Conservation (phyloP, 2,888 invertebrate genomes). For the Protodeltote pygarga region DNA sequence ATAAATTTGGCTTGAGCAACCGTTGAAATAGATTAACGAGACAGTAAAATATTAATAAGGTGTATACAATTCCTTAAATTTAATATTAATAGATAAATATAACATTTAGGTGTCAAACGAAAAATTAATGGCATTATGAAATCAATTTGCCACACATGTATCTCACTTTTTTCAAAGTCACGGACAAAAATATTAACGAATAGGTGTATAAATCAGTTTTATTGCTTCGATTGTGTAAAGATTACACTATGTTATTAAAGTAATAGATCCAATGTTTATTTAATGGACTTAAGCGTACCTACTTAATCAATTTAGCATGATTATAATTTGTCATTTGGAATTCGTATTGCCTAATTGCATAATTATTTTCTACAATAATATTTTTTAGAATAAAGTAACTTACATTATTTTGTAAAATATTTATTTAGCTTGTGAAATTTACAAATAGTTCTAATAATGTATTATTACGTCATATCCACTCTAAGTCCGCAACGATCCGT, state of each 20-base stretch:
- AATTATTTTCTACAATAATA: neutral
- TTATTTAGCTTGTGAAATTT: no score
- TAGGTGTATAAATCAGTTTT: constrained; percentile 44
- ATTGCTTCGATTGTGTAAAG: constrained; percentile 33
- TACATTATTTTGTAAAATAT: no score
- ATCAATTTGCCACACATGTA: constrained; percentile 46
- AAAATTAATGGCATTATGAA: constrained; percentile 36
- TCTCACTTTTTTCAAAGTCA: constrained; percentile 34
- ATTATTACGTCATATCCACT: constrained; percentile 58
- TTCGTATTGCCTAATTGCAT: neutral
- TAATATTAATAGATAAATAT: constrained; percentile 29
- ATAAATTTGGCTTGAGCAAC: constrained; percentile 22
- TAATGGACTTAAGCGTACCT: constrained; percentile 4
- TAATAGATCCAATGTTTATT: constrained; percentile 25
- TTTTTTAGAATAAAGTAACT: no score
- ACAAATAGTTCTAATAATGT: no score
- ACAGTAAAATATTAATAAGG: constrained; percentile 32
- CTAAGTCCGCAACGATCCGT: constrained; percentile 58
- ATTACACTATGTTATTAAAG: constrained; percentile 26
- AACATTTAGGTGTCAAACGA: constrained; percentile 34
- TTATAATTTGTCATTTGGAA: neutral
- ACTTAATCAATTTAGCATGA: no score
- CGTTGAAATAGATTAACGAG: constrained; percentile 30
- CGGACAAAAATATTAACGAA: constrained; percentile 36
- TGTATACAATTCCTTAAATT: constrained; percentile 24